Base-by-base conservation (phyloP, 2,888 invertebrate genomes). In the Leptinotarsa juncta region DNA sequence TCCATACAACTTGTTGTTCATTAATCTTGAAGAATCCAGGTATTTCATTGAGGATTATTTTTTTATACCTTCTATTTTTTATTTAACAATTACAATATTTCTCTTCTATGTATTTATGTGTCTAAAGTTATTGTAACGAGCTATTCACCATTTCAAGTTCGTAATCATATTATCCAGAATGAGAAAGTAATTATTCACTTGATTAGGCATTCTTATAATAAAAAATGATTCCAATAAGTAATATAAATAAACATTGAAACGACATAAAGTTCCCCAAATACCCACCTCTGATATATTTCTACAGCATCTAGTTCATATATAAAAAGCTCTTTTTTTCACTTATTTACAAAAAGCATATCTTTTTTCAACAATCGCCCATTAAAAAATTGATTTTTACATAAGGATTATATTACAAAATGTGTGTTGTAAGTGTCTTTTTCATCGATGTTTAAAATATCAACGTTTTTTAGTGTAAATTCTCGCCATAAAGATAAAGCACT, bases 281-380 rank as follows among this genome's bases (percentile, higher is more conserved):
- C 57, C 57, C 57, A 57, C 57, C 57, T 57, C 57, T 57, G 57
- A 57, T 57, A 23, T 23, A 14, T 57, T 57, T 26, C 57, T 23
- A 55, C 18, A 57, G 20, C 18, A 57, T 57, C 57, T 57, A 57
- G 23, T 20, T 57, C 57, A 57, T 57, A 62, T 62, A 62, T 62
- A 26, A 80, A 77, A 85, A 85, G 84, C 85, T 84, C 82, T 81
- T 82, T 79, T 23, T 72, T 81, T 81, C 81, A 81, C 79, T 82
- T 80, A 78, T 83, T 66, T 78, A 80, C 80, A 83, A 80, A 81
- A 81, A 81, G 81, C 80, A 78, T 80, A 79, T 78, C 69, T 80
- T 80, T 74, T 77, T 55, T 42, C 67, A 73, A 69, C 50, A 70
- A 69, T 60, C 42, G 65, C 42, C 53, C 62, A 62, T 71, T 42